Base-by-base conservation (phyloP, 2,888 invertebrate genomes). In the Caenorhabditis uteleia region DNA sequence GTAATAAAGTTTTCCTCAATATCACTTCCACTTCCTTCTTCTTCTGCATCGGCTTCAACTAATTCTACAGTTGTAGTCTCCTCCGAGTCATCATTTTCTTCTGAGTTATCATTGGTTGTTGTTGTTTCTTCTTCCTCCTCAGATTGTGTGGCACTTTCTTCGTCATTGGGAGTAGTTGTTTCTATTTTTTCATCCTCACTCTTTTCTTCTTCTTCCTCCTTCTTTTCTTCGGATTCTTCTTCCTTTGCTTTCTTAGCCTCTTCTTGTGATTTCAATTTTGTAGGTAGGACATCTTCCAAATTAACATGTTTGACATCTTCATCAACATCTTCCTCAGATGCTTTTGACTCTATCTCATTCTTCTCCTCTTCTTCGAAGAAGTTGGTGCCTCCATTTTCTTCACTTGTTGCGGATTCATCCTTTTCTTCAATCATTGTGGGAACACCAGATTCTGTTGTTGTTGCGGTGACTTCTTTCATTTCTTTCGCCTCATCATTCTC, bases 311-410 rank as follows among this genome's bases (percentile, higher is more conserved):
- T 47, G 6, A 40, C 21, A 23, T 25, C n/a, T n/a, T 56, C 51
- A 40, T 57, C 50, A 31, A 47, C 57, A 25, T 8, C 16, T 25
- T 39, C 25, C 27, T 46, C 55, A 42, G 55, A 21, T 27, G 42
- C 49, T n/a, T 47, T 45, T 21, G 46, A 45, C 39, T 31, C 51
- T 48, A 47, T 40, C 23, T 68, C 62, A 34, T 65, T 51, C 31
- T 44, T 44, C 14, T 58, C 67, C 25, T 66, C 71, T 6, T 65
- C 62, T 21, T 65, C 67, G 44, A 72, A 72, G 69, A 72, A 72
- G 49, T 72, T 61, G 10, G 72, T 72, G 40, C 68, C 68, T 10
- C 71, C 68, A 12, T 40, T 56, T 29, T 72, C 71, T 16, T 60
- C 66, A 27, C 68, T 72, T 3, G 36, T 29, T n/a, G 47, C 46